Base-by-base conservation (phyloP, 2,888 invertebrate species). In the Abrostola triplasia region DNA sequence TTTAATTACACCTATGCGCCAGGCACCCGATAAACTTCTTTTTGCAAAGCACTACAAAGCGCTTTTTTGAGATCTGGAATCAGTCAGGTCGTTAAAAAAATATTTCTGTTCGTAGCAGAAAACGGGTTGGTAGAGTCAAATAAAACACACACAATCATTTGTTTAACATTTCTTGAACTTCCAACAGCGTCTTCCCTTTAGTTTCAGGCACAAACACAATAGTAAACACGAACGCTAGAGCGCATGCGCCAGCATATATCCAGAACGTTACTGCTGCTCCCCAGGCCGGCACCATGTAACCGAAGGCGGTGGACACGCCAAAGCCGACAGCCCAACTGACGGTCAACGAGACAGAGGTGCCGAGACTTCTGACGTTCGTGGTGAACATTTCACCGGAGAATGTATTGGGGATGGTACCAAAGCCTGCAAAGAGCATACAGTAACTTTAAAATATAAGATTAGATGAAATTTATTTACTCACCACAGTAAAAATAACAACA, bases 371-470 rank as follows among this genome's bases (percentile, higher is more conserved):
- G 9, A 84, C 81, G 64, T 84, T 85, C 0, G 83, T 60, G 0
- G 80, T 76, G 62, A 84, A 88, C 84, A 88, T 83, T 61, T 88
- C 88, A 0, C 86, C 84, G 0, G 78, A 77, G 0, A 87, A 76
- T 0, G 84, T 81, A 8, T 55, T 60, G 0, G 88, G 88, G 10
- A 88, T 84, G 2, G 83, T 80, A 0, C 80, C 83, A 0, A 88
- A 74, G n/a, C n/a, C n/a, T 38, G 88, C 87, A 60, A 47, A 35
- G 42, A 51, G 10, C n/a, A n/a, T n/a, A n/a, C n/a, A n/a, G n/a
- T n/a, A n/a, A n/a, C n/a, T n/a, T n/a, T n/a, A 12, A 36, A 11
- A 52, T n/a, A 42, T 12, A 12, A 36, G 5, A 12, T 36, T 6
- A 8, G n/a, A n/a, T n/a, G n/a, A n/a, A n/a, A n/a, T n/a, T n/a